Conservation (phyloP, 2,888 invertebrate genomes). For the Fabriciana adippe region DNA sequence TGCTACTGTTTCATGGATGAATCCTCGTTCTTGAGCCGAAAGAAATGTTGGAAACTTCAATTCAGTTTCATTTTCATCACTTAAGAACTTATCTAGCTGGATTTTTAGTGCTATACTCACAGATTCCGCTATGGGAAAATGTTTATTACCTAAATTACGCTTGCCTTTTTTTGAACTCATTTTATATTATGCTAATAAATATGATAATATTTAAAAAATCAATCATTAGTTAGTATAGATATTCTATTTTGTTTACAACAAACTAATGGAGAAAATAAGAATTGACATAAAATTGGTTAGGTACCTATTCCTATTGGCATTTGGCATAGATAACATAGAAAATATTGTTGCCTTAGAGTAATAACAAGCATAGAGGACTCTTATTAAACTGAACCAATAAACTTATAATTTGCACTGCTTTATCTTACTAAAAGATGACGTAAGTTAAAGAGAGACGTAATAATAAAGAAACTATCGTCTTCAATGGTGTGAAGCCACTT, state of each 20-base stretch:
- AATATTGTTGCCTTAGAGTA: not conserved
- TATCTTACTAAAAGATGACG: too few relatives aligned
- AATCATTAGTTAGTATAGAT: slow-evolving; percentile 22
- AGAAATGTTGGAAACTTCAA: slow-evolving; percentile 87
- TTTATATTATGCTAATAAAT: slow-evolving; percentile 35
- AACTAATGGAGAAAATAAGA: slow-evolving; percentile 17
- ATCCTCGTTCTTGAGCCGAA: slow-evolving; percentile 89
- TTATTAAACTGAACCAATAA: too few relatives aligned
- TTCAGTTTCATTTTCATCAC: slow-evolving; percentile 76
- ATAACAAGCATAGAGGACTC: too few relatives aligned
- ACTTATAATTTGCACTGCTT: too few relatives aligned
- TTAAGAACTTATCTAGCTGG: slow-evolving; percentile 73
- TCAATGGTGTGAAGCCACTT: too few relatives aligned
- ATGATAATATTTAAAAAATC: not conserved
- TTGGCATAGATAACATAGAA: not conserved
- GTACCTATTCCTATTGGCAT: not conserved
- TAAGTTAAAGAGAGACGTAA: too few relatives aligned
- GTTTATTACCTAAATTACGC: slow-evolving; percentile 66
- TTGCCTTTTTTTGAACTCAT: slow-evolving; percentile 76
- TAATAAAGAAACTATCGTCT: too few relatives aligned
- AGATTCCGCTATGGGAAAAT: slow-evolving; percentile 76
- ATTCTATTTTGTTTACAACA: slow-evolving; percentile 30
- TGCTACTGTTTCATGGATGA: slow-evolving; percentile 87
- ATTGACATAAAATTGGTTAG: slow-evolving; percentile 16
- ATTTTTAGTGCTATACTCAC: slow-evolving; percentile 77